Evolutionary conservation across 2,888 invertebrate species (phyloP).

Genomic region (Eurytoma californica): DNA sequence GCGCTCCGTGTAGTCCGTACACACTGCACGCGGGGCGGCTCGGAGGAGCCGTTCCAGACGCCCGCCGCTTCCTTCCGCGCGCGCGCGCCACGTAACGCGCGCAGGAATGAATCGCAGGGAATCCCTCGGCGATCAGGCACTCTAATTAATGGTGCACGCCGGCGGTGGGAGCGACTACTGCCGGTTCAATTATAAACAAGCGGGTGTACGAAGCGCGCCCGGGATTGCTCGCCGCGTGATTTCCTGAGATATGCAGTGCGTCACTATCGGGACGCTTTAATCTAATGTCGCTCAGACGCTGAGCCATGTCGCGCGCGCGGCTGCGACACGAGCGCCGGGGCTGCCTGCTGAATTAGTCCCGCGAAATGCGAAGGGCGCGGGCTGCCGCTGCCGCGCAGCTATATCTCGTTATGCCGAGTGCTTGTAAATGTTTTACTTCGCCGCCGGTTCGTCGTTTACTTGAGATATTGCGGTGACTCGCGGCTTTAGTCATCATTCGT

Average conservation of each 20-base stretch:
- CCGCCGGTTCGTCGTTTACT: no score
- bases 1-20: background rate
- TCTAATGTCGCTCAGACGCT: slow-evolving; percentile 36
- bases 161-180: background rate
- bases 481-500: no score
- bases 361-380: background rate
- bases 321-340: background rate
- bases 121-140: slow-evolving; percentile 39
- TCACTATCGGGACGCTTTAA: slow-evolving; percentile 35
- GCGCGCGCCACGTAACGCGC: background rate
- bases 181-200: slow-evolving; percentile 34
- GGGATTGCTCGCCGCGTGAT: slow-evolving; percentile 18
- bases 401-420: no score
- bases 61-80: background rate
- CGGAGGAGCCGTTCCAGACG: background rate
- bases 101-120: slow-evolving; percentile 40
- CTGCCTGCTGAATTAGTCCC: background rate
- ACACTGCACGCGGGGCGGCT: no score
- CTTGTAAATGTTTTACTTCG: no score
- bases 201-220: background rate
- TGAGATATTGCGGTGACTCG: no score
- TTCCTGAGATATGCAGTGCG: slow-evolving; percentile 6
- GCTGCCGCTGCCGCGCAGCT: background rate
- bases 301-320: background rate
- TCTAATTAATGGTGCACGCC: slow-evolving; percentile 44